phyloP scores from a whole-genome alignment of 2,888 invertebrate genomes.

The Epinotia ramella region DNA sequence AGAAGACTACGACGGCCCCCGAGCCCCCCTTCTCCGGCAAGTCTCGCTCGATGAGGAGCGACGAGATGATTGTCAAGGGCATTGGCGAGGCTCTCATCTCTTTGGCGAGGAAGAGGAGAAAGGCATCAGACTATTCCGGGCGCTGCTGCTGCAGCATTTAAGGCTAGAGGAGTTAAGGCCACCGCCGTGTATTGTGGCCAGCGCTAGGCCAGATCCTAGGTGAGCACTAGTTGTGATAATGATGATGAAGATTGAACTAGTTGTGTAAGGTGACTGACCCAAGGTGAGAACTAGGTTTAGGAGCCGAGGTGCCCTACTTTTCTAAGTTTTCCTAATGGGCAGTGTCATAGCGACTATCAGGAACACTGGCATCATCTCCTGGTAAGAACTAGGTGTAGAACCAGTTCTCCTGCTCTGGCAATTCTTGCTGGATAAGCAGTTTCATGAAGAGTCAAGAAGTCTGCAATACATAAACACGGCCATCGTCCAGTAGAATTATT shows the following conservation, averaged over 20 bases:
- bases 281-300: neutral
- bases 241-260: too few species aligned
- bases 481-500: too few species aligned
- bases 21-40: slow-evolving; percentile 78
- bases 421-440: too few species aligned
- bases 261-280: neutral
- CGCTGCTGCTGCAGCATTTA: slow-evolving; percentile 76
- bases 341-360: too few species aligned
- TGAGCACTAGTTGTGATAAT: slow-evolving; percentile 47
- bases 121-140: slow-evolving; percentile 80
- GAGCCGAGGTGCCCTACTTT: too few species aligned
- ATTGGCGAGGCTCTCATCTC: slow-evolving; percentile 74
- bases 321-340: too few species aligned
- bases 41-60: slow-evolving; percentile 81
- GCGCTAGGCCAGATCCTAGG: slow-evolving; percentile 78
- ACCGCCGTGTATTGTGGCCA: slow-evolving; percentile 72
- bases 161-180: slow-evolving; percentile 76
- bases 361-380: too few species aligned
- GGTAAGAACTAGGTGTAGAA: too few species aligned
- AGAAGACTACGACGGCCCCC: slow-evolving; percentile 76
- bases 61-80: slow-evolving; percentile 80
- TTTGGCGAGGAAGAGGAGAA: slow-evolving; percentile 79
- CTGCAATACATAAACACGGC: too few species aligned
- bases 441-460: too few species aligned
- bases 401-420: too few species aligned